A percentile compares a stretch with the other conserved stretches of the same genome.
Conservation (phyloP, 1,140 invertebrate genomes). For the Eulimnadia texana region DNA sequence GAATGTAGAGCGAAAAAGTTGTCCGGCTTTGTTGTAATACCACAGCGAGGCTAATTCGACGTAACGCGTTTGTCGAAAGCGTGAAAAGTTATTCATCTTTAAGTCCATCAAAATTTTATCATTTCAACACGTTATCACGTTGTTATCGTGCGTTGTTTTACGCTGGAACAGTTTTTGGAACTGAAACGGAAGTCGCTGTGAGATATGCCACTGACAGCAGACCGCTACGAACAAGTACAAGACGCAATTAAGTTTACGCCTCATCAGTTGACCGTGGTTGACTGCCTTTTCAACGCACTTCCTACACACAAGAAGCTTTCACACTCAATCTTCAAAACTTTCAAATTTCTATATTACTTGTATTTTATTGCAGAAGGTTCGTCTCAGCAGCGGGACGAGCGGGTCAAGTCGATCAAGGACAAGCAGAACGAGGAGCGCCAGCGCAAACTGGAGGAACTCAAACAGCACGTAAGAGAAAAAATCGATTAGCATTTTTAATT, state of each 20-base stretch:
- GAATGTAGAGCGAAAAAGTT: too few species aligned
- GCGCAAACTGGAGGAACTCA: slow-evolving; percentile 67
- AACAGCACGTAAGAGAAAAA: slow-evolving; percentile 34
- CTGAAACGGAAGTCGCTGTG: background rate
- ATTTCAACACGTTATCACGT: too few species aligned
- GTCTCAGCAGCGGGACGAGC: slow-evolving; percentile 28
- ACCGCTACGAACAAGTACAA: background rate
- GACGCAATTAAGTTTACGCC: background rate
- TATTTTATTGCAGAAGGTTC: slow-evolving; percentile 1
- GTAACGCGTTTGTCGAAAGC: too few species aligned
- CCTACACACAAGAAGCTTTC: too few species aligned
- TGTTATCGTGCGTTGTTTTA: background rate
- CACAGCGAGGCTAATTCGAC: too few species aligned
- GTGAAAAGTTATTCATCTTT: too few species aligned
- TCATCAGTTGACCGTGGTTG: background rate
- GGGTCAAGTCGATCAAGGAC: slow-evolving; percentile 39
- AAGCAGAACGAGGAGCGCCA: slow-evolving; percentile 71
- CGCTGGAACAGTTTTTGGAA: background rate
- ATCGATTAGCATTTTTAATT: too few species aligned
- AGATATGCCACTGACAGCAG: background rate
- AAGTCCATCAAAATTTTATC: too few species aligned
- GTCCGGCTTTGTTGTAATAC: too few species aligned
- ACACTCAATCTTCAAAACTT: too few species aligned
- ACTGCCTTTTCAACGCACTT: background rate
- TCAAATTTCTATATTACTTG: background rate